Conservation (phyloP, 2,797 vertebrate genomes). For the Siniperca scherzeri region DNA sequence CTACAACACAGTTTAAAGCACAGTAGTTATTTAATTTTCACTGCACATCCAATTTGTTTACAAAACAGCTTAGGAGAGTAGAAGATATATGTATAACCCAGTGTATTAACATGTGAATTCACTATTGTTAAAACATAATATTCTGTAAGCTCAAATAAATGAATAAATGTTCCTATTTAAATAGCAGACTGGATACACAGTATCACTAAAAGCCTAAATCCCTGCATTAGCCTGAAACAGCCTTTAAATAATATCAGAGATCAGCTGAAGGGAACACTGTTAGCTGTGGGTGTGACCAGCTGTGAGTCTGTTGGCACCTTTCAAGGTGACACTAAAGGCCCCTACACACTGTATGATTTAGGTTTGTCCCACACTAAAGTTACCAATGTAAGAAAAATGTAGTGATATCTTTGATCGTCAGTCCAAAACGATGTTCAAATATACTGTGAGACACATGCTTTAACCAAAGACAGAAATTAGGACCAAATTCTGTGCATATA, state of each 20-base stretch:
- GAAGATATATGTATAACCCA: slow-evolving; percentile 40
- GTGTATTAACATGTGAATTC: slow-evolving; percentile 41
- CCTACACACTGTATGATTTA: not conserved
- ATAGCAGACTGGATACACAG: slow-evolving; percentile 3
- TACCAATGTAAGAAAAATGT: not conserved
- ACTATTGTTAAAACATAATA: slow-evolving; percentile 36
- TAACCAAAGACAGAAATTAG: not conserved
- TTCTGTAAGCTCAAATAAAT: slow-evolving; percentile 37
- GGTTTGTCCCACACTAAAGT: not conserved
- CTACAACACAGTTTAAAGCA: not conserved
- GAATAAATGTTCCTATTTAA: slow-evolving; percentile 28
- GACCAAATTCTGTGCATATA: too few species aligned
- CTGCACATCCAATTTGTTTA: slow-evolving; percentile 35
- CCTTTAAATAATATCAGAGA: slow-evolving; percentile 7
- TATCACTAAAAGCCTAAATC: slow-evolving; percentile 23
- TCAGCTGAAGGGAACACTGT: not conserved
- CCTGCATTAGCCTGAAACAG: slow-evolving; percentile 29
- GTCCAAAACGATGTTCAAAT: too few species aligned
- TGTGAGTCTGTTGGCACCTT: not conserved
- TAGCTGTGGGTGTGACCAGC: not conserved
- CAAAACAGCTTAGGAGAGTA: slow-evolving; percentile 4
- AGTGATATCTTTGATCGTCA: too few species aligned
- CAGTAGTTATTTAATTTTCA: slow-evolving; percentile 34
- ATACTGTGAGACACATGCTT: not conserved
- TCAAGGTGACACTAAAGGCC: not conserved